phyloP scores from a whole-genome alignment of 1,140 invertebrate genomes.

The Drosophila gunungcola region DNA sequence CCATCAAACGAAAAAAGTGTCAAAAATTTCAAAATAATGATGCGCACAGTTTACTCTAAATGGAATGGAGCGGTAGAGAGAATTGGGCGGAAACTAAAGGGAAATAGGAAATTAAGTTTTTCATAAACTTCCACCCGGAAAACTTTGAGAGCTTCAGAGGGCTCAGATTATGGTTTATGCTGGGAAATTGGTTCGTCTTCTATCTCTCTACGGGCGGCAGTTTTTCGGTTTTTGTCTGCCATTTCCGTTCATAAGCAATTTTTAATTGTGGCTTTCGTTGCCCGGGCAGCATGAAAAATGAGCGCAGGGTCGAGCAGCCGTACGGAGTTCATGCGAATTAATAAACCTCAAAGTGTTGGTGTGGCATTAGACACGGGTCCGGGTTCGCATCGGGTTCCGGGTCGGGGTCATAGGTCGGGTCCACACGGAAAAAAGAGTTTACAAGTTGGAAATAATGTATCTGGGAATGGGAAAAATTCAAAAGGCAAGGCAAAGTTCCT shows the following conservation, averaged over 20 bases:
- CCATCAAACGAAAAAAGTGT: slow-evolving; percentile 69
- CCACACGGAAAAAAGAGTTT: slow-evolving; percentile 1
- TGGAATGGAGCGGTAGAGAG: slow-evolving; percentile 23
- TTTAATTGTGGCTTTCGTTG: slow-evolving; percentile 77
- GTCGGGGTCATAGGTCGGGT: neutral
- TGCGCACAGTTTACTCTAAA: slow-evolving; percentile 77
- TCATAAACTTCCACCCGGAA: slow-evolving; percentile 11
- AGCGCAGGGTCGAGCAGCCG: slow-evolving; percentile 46
- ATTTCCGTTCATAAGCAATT: slow-evolving; percentile 81
- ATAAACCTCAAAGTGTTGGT: slow-evolving; percentile 68
- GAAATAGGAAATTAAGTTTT: slow-evolving; percentile 79
- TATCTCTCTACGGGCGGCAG: neutral
- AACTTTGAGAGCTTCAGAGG: slow-evolving; percentile 61
- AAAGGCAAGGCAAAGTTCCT: neutral
- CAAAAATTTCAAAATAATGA: slow-evolving; percentile 82
- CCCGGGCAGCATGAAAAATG: slow-evolving; percentile 71
- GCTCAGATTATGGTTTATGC: slow-evolving; percentile 33
- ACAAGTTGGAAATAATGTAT: neutral
- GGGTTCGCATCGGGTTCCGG: neutral
- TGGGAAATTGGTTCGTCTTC: slow-evolving; percentile 17
- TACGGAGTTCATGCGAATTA: slow-evolving; percentile 77
- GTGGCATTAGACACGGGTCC: slow-evolving; percentile 32
- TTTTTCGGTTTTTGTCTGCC: slow-evolving; percentile 43
- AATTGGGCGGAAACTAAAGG: slow-evolving; percentile 40
- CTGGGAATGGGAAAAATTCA: neutral